A percentile compares a stretch with the other conserved stretches of the same genome.
phyloP scores from a whole-genome alignment of 2,888 invertebrate genomes.

The Cenopis cana region DNA sequence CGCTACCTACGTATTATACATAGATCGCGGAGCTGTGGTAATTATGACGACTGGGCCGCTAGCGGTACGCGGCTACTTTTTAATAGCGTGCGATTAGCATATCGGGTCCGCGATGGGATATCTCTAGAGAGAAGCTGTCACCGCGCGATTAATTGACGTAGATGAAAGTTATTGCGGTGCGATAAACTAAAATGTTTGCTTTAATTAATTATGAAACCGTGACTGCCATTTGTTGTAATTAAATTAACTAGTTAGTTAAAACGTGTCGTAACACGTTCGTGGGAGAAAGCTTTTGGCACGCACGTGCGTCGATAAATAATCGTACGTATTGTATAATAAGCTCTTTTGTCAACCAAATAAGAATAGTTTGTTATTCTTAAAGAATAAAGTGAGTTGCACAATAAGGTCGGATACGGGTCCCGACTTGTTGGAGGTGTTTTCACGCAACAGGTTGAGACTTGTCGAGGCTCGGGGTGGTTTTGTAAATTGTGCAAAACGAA shows the following conservation, averaged over 20 bases:
- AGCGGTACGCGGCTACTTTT: constrained; percentile 77
- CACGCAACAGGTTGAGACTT: constrained; percentile 70
- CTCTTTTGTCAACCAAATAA: constrained; percentile 44
- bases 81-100: constrained; percentile 74
- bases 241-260: constrained; percentile 33
- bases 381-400: constrained; percentile 45
- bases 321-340: constrained; percentile 41
- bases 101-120: constrained; percentile 66
- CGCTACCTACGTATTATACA: constrained; percentile 71
- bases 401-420: constrained; percentile 54
- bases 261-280: constrained; percentile 34
- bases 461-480: constrained; percentile 53
- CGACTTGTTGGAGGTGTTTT: constrained; percentile 58
- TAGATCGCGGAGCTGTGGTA: constrained; percentile 65
- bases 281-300: constrained; percentile 44
- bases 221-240: constrained; percentile 42
- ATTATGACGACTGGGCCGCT: constrained; percentile 76
- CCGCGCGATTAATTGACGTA: constrained; percentile 43
- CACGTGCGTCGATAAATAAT: constrained; percentile 48
- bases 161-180: constrained; percentile 42
- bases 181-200: constrained; percentile 27
- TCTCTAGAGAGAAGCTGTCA: constrained; percentile 53
- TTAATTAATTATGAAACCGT: constrained; percentile 42
- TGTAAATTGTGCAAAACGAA: constrained; percentile 43
- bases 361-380: constrained; percentile 40